phyloP scores from a whole-genome alignment of 2,888 invertebrate species.

The Cacoxenus indagator region DNA sequence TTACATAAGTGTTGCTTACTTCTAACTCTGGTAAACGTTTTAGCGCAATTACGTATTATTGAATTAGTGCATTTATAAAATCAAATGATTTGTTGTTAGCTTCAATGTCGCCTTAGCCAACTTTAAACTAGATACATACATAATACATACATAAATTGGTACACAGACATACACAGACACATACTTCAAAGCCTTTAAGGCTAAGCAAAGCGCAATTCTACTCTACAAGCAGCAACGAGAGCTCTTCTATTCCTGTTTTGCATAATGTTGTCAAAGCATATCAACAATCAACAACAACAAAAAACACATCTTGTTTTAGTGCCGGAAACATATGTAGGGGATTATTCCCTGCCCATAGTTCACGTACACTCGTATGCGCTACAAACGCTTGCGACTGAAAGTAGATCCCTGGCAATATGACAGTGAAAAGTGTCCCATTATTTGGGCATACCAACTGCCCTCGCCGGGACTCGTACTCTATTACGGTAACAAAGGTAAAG shows the following conservation, averaged over 20 bases:
- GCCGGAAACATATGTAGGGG: neutral
- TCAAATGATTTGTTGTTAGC: constrained; percentile 30
- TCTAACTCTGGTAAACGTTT: constrained; percentile 40
- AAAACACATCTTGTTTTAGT: neutral
- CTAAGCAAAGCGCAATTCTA: neutral
- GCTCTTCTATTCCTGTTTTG: neutral
- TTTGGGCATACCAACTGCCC: no score
- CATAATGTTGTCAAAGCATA: neutral
- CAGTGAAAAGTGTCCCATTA: no score
- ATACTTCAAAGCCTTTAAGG: neutral
- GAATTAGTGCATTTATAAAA: constrained; percentile 45
- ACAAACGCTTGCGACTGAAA: no score
- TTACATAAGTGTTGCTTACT: constrained; percentile 50
- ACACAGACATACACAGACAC: no score
- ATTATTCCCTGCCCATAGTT: no score
- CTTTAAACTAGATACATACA: neutral
- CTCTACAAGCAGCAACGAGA: neutral
- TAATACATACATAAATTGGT: neutral
- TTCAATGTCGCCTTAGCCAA: constrained; percentile 15
- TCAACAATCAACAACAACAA: neutral
- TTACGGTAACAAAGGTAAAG: no score
- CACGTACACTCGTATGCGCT: no score
- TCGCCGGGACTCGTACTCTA: no score
- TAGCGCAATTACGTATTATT: constrained; percentile 56
- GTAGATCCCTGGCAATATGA: no score